Evolutionary conservation across 2,888 invertebrate genomes (phyloP).

Genomic region (Augochlorella aurata): DNA sequence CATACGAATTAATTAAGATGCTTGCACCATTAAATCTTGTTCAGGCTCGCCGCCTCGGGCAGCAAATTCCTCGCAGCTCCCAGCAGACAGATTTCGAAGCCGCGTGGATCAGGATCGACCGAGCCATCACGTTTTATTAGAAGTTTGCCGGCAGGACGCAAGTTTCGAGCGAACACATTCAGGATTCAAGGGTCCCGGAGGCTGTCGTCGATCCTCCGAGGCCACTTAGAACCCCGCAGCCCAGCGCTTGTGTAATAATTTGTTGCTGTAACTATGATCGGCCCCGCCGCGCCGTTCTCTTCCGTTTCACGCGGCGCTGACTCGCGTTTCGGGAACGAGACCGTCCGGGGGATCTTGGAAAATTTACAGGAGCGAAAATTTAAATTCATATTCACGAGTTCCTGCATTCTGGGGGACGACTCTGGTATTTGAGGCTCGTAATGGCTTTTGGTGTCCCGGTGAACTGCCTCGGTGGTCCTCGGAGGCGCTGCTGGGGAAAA

Average conservation of each 20-base stretch:
- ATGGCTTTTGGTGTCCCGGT: background rate
- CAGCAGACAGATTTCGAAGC: background rate
- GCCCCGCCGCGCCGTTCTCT: background rate
- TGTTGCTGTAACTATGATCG: constrained; percentile 9
- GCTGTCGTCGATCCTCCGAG: background rate
- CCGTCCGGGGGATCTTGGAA: background rate
- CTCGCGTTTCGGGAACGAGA: constrained; percentile 9
- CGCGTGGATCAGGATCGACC: constrained; percentile 1
- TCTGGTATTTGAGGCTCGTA: background rate
- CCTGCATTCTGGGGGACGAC: background rate
- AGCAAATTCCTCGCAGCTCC: background rate
- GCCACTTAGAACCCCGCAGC: background rate
- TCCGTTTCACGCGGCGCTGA: background rate
- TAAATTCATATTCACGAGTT: constrained; percentile 8
- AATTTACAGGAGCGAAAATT: constrained; percentile 6
- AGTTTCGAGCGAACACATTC: constrained; percentile 8
- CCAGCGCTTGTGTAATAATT: constrained; percentile 1
- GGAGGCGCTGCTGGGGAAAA: background rate
- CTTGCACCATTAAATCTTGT: no score
- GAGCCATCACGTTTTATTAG: background rate
- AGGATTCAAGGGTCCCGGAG: background rate
- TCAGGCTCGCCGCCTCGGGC: background rate
- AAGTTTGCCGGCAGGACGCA: background rate
- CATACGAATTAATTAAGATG: no score
- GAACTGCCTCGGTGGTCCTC: background rate